Evolutionary conservation across 35 echinoderm and acorn worm genomes (phyloP), one percentile per base, ranked within the genome.

Genomic region (Ophiothrix spiculata): DNA sequence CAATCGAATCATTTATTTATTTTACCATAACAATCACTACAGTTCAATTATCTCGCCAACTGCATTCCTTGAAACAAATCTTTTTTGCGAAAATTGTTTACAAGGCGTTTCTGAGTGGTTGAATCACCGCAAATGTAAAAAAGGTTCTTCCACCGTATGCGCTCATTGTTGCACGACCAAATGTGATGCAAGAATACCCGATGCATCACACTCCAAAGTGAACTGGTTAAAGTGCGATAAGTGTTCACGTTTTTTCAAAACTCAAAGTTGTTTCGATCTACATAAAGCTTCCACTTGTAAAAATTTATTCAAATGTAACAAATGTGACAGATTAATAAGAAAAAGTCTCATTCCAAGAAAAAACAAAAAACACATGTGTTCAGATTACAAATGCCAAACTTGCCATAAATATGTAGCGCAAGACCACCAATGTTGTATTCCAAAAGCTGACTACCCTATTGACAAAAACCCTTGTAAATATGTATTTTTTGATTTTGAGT

Each of bases 401-500:
- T 60, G 56, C n/a, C 13, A 60, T 13, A n/a, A 60, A 60, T 14
- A 14, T 13, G 56, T 60, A 14, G 56, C 13, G n/a, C n/a, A 14
- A 14, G 56, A 60, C 13, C 56, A 60, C 56, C 56, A 60, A 60
- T 60, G 56, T 60, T 60, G n/a, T n/a, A 60, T 60, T 14, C 13
- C 13, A 60, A n/a, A 14, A 60, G n/a, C n/a, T 60, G 56, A 60
- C 56, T 14, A n/a, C n/a, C n/a, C n/a, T n/a, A n/a, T n/a, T n/a
- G n/a, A n/a, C n/a, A n/a, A n/a, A n/a, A n/a, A n/a, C n/a, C n/a
- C n/a, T n/a, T n/a, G 19, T 8, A 86, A 86, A 31, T 94, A 83
- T 64, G 49, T 94, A 16, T 94, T 94, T 35, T 94, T 94, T 76
- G 92, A 94, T 42, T 87, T 94, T 49, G 79, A 94, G 64, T 83